These are phyloP conservation scores for Cuniculus paca DNA, from an alignment of 2,797 vertebrate species.

Conservation along the genomic window DNA sequence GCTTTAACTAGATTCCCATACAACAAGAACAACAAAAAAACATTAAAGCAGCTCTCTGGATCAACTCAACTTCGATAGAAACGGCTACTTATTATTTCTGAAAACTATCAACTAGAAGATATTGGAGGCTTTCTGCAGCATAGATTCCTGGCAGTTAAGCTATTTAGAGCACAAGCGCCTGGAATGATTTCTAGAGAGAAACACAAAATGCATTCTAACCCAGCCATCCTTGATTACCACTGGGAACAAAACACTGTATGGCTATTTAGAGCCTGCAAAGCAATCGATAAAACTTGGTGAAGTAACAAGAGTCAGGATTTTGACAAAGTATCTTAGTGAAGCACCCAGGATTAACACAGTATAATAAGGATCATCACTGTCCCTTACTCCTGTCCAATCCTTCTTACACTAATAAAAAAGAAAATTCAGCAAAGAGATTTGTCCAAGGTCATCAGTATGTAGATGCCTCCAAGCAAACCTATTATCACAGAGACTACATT, in stretches of 20 bases:
- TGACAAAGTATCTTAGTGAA: conserved; percentile 32
- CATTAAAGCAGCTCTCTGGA: not conserved
- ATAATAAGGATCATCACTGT: not conserved
- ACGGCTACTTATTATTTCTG: conserved; percentile 54
- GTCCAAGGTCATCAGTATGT: conserved; percentile 11
- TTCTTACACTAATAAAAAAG: conserved; percentile 20
- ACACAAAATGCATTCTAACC: conserved; percentile 56
- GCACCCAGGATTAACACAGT: not conserved
- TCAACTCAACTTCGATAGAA: conserved; percentile 23
- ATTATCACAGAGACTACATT: not conserved
- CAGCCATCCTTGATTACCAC: not conserved
- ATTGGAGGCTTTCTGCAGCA: not conserved
- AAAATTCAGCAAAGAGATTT: conserved; percentile 27
- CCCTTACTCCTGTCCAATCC: not conserved
- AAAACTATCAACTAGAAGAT: conserved; percentile 32
- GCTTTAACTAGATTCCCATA: too few species aligned
- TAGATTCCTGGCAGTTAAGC: not conserved
- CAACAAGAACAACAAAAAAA: not conserved
- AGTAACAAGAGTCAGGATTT: not conserved
- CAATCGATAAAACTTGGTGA: conserved; percentile 12
- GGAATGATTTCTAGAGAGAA: conserved; percentile 47
- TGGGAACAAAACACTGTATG: conserved; percentile 47
- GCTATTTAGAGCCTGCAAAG: conserved; percentile 49
- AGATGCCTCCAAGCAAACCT: conserved; percentile 8
- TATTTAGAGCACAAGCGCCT: not conserved